A percentile compares a stretch with the other conserved stretches of the same genome.
Conservation (phyloP, 2,797 vertebrate genomes). For the Crenichthys baileyi region DNA sequence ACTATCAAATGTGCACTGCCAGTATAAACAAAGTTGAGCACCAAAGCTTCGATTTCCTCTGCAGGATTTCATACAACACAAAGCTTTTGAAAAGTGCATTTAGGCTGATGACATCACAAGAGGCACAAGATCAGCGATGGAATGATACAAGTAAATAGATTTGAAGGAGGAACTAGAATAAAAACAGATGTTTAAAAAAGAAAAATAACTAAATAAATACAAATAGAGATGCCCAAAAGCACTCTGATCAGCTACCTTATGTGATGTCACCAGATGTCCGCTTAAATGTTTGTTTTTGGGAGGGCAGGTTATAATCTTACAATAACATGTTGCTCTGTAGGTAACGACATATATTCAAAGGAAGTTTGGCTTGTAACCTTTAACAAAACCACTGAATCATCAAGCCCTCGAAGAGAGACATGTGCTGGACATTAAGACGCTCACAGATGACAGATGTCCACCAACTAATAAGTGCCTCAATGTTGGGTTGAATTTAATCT, state of each 20-base stretch:
- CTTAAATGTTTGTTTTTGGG: not conserved
- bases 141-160: not conserved
- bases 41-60: not conserved
- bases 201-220: not conserved
- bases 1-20: not conserved
- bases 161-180: not conserved
- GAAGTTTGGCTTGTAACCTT: not conserved
- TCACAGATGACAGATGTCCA: conserved; percentile 53
- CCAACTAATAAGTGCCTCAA: conserved; percentile 52
- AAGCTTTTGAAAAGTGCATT: not conserved
- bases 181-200: not conserved
- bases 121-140: not conserved
- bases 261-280: not conserved
- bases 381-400: not conserved
- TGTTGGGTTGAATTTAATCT: conserved; percentile 19
- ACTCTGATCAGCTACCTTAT: not conserved
- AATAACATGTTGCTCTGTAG: not conserved
- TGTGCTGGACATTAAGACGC: conserved; percentile 40
- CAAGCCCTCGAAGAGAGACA: not conserved
- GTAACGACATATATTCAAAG: not conserved
- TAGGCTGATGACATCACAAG: not conserved
- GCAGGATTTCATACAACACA: not conserved
- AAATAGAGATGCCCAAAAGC: not conserved
- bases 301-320: not conserved
- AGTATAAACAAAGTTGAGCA: not conserved